Conservation (phyloP, 2,797 vertebrate species). For the Lindbergichthys nudifrons region DNA sequence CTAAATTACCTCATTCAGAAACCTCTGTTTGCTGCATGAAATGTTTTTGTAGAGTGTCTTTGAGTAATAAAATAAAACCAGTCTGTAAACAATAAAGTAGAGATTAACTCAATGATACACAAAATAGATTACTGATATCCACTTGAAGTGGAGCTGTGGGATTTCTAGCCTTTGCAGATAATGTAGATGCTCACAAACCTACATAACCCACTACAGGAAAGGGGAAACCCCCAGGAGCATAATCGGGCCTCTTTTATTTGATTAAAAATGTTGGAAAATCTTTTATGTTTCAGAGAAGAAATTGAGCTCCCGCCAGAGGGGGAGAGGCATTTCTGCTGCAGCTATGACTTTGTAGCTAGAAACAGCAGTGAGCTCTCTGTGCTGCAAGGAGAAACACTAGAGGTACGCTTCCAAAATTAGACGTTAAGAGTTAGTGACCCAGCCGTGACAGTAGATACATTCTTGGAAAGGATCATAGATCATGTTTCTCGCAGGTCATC, state of each 20-base stretch:
- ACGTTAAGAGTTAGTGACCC: not conserved
- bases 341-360: constrained; percentile 91
- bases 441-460: not conserved
- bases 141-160: too few species aligned
- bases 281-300: constrained; percentile 61
- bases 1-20: too few species aligned
- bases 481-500: constrained; percentile 79
- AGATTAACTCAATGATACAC: not conserved
- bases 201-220: too few species aligned
- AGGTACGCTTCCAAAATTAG: constrained; percentile 76
- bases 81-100: not conserved
- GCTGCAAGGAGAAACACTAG: constrained; percentile 85
- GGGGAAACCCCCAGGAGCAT: too few species aligned
- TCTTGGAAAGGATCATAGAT: not conserved
- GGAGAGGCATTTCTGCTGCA: constrained; percentile 77
- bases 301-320: constrained; percentile 55
- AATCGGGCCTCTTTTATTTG: too few species aligned
- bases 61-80: not conserved
- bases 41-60: too few species aligned
- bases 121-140: not conserved
- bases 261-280: too few species aligned
- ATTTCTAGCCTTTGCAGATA: too few species aligned
- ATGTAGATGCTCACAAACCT: too few species aligned
- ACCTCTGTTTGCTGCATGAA: too few species aligned
- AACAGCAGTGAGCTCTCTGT: constrained; percentile 92